phyloP scores from a whole-genome alignment of 1,140 invertebrate species.

The Dendroctonus valens region DNA sequence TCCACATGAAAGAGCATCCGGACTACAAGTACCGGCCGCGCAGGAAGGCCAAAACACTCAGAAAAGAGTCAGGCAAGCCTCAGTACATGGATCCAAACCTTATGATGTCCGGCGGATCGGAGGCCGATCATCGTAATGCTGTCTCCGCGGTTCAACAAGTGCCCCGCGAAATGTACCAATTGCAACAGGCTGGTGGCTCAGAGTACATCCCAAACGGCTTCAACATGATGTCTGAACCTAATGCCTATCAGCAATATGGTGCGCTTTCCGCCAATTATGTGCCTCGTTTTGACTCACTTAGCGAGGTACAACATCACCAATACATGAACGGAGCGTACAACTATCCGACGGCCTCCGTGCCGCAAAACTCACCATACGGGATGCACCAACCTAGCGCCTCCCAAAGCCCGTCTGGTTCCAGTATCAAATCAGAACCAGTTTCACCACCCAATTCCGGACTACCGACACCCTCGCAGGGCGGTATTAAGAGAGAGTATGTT shows the following conservation, averaged over 20 bases:
- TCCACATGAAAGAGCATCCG: constrained; percentile 99
- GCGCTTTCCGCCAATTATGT: constrained; percentile 51
- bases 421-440: constrained; percentile 82
- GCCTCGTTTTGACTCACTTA: constrained; percentile 67
- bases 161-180: constrained; percentile 75
- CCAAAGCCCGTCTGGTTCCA: constrained; percentile 77
- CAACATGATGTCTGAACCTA: constrained; percentile 73
- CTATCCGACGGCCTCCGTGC: constrained; percentile 52
- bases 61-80: constrained; percentile 68
- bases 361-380: constrained; percentile 64
- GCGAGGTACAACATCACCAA: constrained; percentile 72
- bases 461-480: constrained; percentile 61
- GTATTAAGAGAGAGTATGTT: constrained; percentile 69
- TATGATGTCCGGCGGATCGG: constrained; percentile 47
- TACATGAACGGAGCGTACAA: constrained; percentile 84
- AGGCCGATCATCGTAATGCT: constrained; percentile 47
- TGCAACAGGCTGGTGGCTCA: constrained; percentile 56
- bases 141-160: constrained; percentile 58
- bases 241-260: constrained; percentile 67
- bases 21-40: constrained; percentile 97
- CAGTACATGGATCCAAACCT: constrained; percentile 69
- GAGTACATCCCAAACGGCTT: constrained; percentile 97
- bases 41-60: constrained; percentile 92
- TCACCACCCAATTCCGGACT: constrained; percentile 62
- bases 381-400: constrained; percentile 63